These are phyloP conservation scores for Heliconius sara DNA, from an alignment of 2,888 invertebrate species.

Conservation along the genomic window DNA sequence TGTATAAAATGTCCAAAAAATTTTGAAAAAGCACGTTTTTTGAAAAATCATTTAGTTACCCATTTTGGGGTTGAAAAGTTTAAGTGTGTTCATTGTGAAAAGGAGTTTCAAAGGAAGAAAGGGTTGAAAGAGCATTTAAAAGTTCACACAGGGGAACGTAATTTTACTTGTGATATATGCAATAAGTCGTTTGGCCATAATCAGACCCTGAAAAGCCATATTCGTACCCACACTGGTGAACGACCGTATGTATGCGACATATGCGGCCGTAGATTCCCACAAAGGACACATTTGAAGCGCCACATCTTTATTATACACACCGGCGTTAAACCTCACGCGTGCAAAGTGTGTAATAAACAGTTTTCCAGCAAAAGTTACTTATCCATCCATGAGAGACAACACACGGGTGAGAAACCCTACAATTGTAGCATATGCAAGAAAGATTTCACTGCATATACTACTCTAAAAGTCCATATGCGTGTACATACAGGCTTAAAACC, in stretches of 20 bases:
- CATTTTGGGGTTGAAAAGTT: slow-evolving; percentile 67
- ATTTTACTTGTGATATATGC: slow-evolving; percentile 66
- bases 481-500: slow-evolving; percentile 75
- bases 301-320: slow-evolving; percentile 75
- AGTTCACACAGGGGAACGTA: slow-evolving; percentile 69
- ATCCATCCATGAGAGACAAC: slow-evolving; percentile 70
- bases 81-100: slow-evolving; percentile 65
- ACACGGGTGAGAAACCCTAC: slow-evolving; percentile 71
- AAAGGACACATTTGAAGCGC: slow-evolving; percentile 71
- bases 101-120: slow-evolving; percentile 70
- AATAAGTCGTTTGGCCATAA: slow-evolving; percentile 70
- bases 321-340: slow-evolving; percentile 67
- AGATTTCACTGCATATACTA: slow-evolving; percentile 73
- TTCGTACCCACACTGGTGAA: slow-evolving; percentile 73
- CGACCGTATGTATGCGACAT: slow-evolving; percentile 73
- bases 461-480: slow-evolving; percentile 75
- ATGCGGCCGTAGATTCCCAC: slow-evolving; percentile 70
- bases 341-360: slow-evolving; percentile 69
- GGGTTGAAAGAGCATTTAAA: slow-evolving; percentile 74
- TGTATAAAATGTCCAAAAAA: slow-evolving; percentile 64
- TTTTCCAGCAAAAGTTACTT: slow-evolving; percentile 77
- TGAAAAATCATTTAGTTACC: slow-evolving; percentile 67
- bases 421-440: slow-evolving; percentile 74
- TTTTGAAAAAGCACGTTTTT: slow-evolving; percentile 61
- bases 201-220: slow-evolving; percentile 74